phyloP scores from a whole-genome alignment of 2,888 invertebrate species.

The Actias luna region DNA sequence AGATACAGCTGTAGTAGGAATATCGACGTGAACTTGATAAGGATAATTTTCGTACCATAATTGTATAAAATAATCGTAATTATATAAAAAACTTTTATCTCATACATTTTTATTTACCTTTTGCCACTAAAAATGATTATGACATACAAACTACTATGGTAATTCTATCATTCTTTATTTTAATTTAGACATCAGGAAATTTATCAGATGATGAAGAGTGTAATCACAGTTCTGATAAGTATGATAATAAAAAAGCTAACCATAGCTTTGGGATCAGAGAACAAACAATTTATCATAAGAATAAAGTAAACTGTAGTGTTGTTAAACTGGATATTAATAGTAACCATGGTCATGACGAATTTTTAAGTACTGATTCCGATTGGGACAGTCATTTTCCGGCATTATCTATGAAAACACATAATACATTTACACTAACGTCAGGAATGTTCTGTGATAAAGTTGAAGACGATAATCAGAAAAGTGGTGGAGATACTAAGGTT shows the following conservation, averaged over 20 bases:
- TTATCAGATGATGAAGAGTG: constrained; percentile 66
- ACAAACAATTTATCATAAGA: constrained; percentile 69
- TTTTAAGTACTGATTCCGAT: constrained; percentile 67
- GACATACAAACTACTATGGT: not conserved
- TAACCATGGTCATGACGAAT: constrained; percentile 61
- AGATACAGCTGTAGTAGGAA: too few relatives aligned
- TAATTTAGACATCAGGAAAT: constrained; percentile 61
- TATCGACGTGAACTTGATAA: too few relatives aligned
- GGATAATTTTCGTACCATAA: too few relatives aligned
- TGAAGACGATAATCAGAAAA: constrained; percentile 63
- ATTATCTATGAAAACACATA: constrained; percentile 68
- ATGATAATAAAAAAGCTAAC: constrained; percentile 42
- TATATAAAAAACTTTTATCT: not conserved
- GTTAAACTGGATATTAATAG: constrained; percentile 49
- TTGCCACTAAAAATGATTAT: not conserved
- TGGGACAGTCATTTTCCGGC: constrained; percentile 76
- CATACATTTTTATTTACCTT: constrained; percentile 11
- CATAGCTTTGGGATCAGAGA: constrained; percentile 64
- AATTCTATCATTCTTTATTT: constrained; percentile 19
- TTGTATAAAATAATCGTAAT: too few relatives aligned
- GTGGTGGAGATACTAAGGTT: constrained; percentile 65
- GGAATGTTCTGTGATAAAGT: constrained; percentile 59
- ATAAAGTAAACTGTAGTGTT: constrained; percentile 48
- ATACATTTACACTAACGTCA: constrained; percentile 69
- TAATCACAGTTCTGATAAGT: constrained; percentile 49